Base-by-base conservation (phyloP, 2,888 invertebrate genomes). In the Agriopis leucophaearia region DNA sequence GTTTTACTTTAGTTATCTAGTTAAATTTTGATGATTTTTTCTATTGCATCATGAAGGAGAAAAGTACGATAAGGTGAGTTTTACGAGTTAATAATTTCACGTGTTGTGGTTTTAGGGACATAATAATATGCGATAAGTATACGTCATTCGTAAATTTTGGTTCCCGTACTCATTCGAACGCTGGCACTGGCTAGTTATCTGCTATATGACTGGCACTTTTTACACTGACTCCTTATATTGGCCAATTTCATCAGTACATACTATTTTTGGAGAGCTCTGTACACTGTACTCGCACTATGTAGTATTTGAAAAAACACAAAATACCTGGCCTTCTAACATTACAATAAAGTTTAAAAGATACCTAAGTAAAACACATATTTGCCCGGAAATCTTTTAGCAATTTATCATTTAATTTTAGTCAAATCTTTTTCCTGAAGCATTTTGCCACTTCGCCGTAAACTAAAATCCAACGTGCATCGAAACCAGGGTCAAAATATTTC, bases 11-110 rank as follows among this genome's bases (percentile, higher is more conserved):
- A 58, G 55, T 50, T 63, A n/a, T 56, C 27, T 66, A 70, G 64
- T 77, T 77, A 72, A 71, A 56, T 65, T 56, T 75, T 76, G 63
- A 55, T 64, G 64, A 67, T 72, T 27, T 47, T 40, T 69, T 56
- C 56, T 40, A 51, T 50, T 27, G 66, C 78, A 81, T 69, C 76
- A 89, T 89, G 88, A 88, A 86, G 82, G 88, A 88, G 75, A 88
- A 85, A 71, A 83, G 79, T 56, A 78, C 78, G 66, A 44, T 36
- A 56, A 75, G 87, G 89, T 89, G 77, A 87, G 88, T 80, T 74
- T 57, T 38, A 27, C 12, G 38, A 48, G 35, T 50, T 63, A 36
- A 13, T 47, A 51, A 59, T 59, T 45, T 60, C 35, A 42, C 48
- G 44, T 66, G 47, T 48, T 58, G 38, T 48, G 58, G 8, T 48